phyloP scores from a whole-genome alignment of 2,797 vertebrate species.

The Coendou prehensilis region DNA sequence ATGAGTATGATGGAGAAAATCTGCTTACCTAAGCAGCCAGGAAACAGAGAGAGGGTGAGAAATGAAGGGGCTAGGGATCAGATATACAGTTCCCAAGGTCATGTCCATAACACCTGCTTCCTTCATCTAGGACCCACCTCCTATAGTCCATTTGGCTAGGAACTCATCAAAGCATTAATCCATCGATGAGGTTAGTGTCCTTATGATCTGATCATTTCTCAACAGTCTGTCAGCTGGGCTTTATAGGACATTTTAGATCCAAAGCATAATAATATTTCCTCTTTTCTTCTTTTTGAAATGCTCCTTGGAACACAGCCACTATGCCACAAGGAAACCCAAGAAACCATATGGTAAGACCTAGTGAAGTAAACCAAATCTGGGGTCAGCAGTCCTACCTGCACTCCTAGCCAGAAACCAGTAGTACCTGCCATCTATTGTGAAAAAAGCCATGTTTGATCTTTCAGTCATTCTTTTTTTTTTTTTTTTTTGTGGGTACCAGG shows the following conservation, averaged over 20 bases:
- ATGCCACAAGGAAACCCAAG: neutral
- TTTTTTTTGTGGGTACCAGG: no score
- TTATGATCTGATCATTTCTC: neutral
- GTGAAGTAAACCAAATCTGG: neutral
- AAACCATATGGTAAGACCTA: neutral
- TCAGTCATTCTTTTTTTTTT: no score
- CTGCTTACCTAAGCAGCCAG: neutral
- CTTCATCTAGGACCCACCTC: neutral
- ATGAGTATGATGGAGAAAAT: neutral
- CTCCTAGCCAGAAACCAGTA: neutral
- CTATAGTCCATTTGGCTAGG: neutral
- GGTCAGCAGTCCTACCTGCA: neutral
- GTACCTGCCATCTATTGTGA: neutral
- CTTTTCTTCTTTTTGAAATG: neutral
- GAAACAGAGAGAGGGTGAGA: neutral
- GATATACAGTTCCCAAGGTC: neutral
- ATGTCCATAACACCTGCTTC: neutral
- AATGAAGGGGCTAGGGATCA: neutral
- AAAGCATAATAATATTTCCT: neutral
- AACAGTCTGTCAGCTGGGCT: neutral
- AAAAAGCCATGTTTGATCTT: neutral
- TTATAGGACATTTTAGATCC: neutral
- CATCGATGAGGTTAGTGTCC: neutral
- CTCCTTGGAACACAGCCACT: neutral
- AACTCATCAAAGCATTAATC: neutral